Conservation (phyloP, 2,797 vertebrate genomes). For the Leucoraja ocellata region DNA sequence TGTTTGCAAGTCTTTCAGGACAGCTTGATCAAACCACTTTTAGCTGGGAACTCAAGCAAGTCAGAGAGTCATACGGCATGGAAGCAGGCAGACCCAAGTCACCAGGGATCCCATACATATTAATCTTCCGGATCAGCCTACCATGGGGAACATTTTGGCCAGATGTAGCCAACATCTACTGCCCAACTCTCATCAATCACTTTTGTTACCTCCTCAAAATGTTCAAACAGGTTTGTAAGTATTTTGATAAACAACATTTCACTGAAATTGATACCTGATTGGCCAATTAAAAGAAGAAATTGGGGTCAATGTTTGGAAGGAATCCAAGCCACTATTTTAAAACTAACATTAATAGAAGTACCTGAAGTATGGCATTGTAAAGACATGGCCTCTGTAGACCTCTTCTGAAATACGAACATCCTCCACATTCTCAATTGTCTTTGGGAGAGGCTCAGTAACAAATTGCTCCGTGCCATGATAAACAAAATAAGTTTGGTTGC, state of each 20-base stretch:
- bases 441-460: neutral
- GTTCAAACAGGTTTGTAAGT: too few relatives aligned
- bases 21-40: neutral
- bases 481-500: conserved; percentile 26
- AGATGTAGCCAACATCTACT: neutral
- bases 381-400: conserved; percentile 13
- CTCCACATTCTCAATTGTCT: neutral
- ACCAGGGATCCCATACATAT: too few relatives aligned
- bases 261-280: too few relatives aligned
- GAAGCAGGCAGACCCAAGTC: too few relatives aligned
- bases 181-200: too few relatives aligned
- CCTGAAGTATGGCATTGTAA: conserved; percentile 27
- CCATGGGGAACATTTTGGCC: too few relatives aligned
- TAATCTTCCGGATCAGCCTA: too few relatives aligned
- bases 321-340: neutral
- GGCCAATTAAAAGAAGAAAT: too few relatives aligned
- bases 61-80: too few relatives aligned
- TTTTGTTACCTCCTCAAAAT: too few relatives aligned
- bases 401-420: conserved; percentile 29
- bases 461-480: conserved; percentile 19
- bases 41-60: too few relatives aligned
- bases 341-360: neutral
- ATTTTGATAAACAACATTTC: too few relatives aligned
- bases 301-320: neutral
- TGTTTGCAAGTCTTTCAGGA: neutral